Evolutionary conservation across 1,140 invertebrate genomes (phyloP), one percentile per base, ranked within the genome.

Genomic region (Zeugodacus cucurbitae): DNA sequence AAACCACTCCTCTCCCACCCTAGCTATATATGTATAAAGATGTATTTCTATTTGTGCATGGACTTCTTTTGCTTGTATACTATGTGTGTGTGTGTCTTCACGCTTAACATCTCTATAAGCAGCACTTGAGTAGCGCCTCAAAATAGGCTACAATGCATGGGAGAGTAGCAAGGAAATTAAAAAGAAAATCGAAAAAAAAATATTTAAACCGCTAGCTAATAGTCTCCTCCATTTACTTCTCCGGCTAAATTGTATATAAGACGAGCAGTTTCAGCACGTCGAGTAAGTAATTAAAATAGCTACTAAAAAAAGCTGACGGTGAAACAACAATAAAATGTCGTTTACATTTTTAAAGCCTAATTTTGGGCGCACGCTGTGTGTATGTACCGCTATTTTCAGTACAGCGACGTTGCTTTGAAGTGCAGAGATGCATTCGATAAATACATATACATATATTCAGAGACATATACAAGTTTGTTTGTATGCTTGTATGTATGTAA

Each of bases 41-140:
- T 62, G 22, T 5, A 62, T 26, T 22, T 62, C 22, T 62, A 26
- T 26, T 22, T 62, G 8, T 62, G 58, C n/a, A 22, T 17, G n/a
- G 22, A 10, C 58, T 62, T 20, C 58, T 62, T 20, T 54, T 20
- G 11, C 14, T 17, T 54, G 17, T 54, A 20, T 17, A 8, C 10
- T 44, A 44, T 8, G 10, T 44, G 7, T 54, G 48, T 54, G 48
- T 54, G 4, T 17, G 48, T 17, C 67, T 34, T 6, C 14, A 62
- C 26, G 29, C 26, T 22, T 41, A 74, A 74, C n/a, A 41, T 48
- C n/a, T 82, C n/a, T 82, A 48, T 41, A 82, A 82, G 41, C 74
- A 82, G 74, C 74, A 82, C 74, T 82, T 82, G 74, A 82, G 26
- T 48, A 41, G 74, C 74, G 74, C 74, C 74, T 82, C 41, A 82